A percentile compares a stretch with the other conserved stretches of the same genome.
phyloP scores from a whole-genome alignment of 2,113 vertebrate species.

The Cinclus mexicanus region DNA sequence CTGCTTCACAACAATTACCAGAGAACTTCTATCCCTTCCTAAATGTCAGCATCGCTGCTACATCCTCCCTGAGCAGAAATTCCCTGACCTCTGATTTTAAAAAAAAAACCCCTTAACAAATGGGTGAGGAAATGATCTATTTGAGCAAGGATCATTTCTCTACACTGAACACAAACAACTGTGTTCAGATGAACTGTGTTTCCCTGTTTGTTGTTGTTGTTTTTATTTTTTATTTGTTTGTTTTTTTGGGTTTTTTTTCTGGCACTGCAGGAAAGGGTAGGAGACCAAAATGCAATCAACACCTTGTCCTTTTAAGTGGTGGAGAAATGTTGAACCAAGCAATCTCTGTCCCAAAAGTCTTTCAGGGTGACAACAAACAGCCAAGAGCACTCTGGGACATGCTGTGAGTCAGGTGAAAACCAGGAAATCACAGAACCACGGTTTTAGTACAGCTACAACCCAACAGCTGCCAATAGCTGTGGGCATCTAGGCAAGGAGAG shows the following conservation, averaged over 20 bases:
- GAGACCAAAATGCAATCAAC: not conserved
- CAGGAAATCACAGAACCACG: not conserved
- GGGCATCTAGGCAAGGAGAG: not conserved
- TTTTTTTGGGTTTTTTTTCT: not conserved
- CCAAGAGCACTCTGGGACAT: not conserved
- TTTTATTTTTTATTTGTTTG: too few relatives aligned
- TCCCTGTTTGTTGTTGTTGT: not conserved
- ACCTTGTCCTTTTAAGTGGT: not conserved
- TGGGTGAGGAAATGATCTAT: rapidly evolving
- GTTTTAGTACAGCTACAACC: not conserved
- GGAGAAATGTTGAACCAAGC: not conserved
- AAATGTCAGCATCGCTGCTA: not conserved
- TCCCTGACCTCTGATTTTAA: not conserved
- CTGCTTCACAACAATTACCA: not conserved
- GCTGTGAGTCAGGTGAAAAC: not conserved
- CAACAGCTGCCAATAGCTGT: not conserved
- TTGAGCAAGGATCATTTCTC: not conserved
- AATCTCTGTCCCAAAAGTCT: not conserved
- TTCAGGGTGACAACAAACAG: not conserved
- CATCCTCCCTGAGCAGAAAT: not conserved
- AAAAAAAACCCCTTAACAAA: not conserved
- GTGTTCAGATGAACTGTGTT: not conserved
- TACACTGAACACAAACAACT: not conserved
- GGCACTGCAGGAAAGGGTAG: not conserved
- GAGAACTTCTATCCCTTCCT: not conserved